Evolutionary conservation across 2,113 vertebrate genomes (phyloP), one percentile per base, ranked within the genome.

Genomic region (Notarius lentiginosus): DNA sequence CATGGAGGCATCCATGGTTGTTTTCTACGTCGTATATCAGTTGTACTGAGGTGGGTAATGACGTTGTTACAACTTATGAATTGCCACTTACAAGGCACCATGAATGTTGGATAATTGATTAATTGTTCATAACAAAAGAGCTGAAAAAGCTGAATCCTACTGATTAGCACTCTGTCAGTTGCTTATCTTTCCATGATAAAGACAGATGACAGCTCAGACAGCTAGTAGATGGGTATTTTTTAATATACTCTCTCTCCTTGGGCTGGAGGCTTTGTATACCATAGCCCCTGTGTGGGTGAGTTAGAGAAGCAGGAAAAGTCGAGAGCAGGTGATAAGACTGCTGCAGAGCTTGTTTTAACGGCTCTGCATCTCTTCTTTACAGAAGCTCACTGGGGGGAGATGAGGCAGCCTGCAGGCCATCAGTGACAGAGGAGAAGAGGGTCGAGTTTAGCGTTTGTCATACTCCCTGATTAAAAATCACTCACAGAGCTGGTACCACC

Each of bases 371-470:
- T 89, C 61, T 84, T 49, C 84, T 79, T 73, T 83, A 85, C 84
- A 76, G 56, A 70, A 51, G 22, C 83, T 90, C 92, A 89, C 88
- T 75, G 88, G 87, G 88, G 92, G 91, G 87, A 83, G 49, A 87
- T 89, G 92, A 92, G 84, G 87, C 92, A 91, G 82, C 92, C 93
- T 90, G 10, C 76, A 90, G 91, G 93, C 93, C 89, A 89, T 90
- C 90, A 88, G 92, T 89, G 91, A 90, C 83, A 88, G 89, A 92
- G 89, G 88, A 92, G 89, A 85, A 77, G 90, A 75, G 85, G 82
- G 83, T 86, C 73, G 88, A 86, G 90, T 63, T 55, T 87, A 88
- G 80, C 88, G 83, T 94, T 93, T 91, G 91, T 93, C 92, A 92
- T 49, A 49, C 87, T 88, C 87, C 70, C 87, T 88, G 88, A 92